Conservation (phyloP, 2,797 vertebrate species). For the Gobionotothen gibberifrons region DNA sequence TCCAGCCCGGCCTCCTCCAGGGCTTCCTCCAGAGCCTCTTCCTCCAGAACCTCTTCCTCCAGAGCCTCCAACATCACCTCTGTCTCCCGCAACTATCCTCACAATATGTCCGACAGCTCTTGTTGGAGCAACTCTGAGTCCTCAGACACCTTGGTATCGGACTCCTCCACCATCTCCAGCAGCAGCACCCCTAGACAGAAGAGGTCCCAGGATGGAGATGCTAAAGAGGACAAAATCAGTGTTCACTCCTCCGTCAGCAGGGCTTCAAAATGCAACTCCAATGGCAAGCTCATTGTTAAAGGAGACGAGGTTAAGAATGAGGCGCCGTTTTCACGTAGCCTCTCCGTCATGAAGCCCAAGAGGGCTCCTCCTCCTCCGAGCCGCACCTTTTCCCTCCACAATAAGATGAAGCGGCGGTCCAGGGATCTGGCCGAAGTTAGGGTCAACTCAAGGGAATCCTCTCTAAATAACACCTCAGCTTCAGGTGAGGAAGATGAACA, state of each 20-base stretch:
- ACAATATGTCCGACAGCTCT: conserved; percentile 73
- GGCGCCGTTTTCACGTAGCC: conserved; percentile 84
- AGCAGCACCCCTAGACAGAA: conserved; percentile 75
- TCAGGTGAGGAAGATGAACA: conserved; percentile 61
- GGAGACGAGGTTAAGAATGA: conserved; percentile 58
- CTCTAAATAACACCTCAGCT: conserved; percentile 19
- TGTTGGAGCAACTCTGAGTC: conserved; percentile 93
- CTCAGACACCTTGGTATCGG: conserved; percentile 94
- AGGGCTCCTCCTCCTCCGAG: conserved; percentile 88
- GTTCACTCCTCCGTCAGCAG: conserved; percentile 66
- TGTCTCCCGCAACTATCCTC: conserved; percentile 56
- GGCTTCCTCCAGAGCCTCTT: conserved; percentile 85
- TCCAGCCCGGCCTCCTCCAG: conserved; percentile 91
- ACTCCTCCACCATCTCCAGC: conserved; percentile 94
- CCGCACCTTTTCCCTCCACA: conserved; percentile 90
- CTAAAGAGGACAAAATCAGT: conserved; percentile 66
- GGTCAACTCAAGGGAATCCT: conserved; percentile 38
- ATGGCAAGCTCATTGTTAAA: conserved; percentile 58
- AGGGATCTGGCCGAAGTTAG: conserved; percentile 68
- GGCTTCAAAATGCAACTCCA: conserved; percentile 50
- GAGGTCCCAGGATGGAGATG: conserved; percentile 34
- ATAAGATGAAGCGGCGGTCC: conserved; percentile 76
- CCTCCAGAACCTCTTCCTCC: conserved; percentile 85
- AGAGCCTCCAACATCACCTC: conserved; percentile 85
- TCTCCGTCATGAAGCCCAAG: conserved; percentile 92